A percentile compares a stretch with the other conserved stretches of the same genome.
Conservation (phyloP, 2,113 vertebrate genomes). For the Cricetomys ansorgei region DNA sequence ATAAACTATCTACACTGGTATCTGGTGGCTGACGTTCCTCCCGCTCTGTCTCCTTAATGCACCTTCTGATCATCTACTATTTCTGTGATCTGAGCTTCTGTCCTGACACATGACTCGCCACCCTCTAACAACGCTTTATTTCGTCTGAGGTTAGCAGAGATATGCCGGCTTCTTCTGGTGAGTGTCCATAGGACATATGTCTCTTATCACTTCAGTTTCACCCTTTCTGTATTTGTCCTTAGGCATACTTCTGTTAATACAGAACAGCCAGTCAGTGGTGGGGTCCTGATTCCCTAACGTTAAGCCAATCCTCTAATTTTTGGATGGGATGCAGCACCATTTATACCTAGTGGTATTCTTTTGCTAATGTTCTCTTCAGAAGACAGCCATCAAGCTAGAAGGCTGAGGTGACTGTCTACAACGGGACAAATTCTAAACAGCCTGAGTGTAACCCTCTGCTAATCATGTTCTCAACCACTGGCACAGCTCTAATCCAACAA, state of each 20-base stretch:
- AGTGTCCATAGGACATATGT: not conserved
- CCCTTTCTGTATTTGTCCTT: not conserved
- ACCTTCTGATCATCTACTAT: not conserved
- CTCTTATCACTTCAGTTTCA: not conserved
- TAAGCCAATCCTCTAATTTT: not conserved
- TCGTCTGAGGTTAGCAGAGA: not conserved
- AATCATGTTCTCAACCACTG: too few relatives aligned
- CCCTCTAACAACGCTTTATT: not conserved
- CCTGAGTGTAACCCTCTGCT: not conserved
- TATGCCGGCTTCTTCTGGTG: not conserved
- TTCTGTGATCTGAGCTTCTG: not conserved
- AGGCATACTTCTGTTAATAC: not conserved
- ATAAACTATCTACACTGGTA: not conserved
- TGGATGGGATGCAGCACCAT: not conserved
- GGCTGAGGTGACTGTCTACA: not conserved
- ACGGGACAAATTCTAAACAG: too few relatives aligned
- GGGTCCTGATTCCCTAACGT: not conserved
- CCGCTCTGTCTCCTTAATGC: not conserved
- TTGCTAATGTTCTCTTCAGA: not conserved
- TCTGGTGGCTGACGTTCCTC: too few relatives aligned
- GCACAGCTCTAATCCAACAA: not conserved
- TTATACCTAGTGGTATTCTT: not conserved
- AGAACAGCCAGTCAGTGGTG: not conserved
- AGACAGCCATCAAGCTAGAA: not conserved
- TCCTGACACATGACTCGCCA: too few relatives aligned